Base-by-base conservation (phyloP, 2,888 invertebrate genomes). In the Steinernema carpocapsae region DNA sequence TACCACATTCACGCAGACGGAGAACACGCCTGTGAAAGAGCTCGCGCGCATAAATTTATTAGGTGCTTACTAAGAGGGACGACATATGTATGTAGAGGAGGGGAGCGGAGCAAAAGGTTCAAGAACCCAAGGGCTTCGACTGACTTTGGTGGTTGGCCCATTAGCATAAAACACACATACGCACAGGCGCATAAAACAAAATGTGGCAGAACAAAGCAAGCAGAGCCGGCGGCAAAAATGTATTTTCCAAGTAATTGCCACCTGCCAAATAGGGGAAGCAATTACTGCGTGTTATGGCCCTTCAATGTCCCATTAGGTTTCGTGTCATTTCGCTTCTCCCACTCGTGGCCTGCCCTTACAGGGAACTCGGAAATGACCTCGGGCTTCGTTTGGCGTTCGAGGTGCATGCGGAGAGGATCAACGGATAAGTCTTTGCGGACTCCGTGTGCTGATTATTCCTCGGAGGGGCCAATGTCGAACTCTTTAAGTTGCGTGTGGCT, bases 21-120 rank as follows among this genome's bases (percentile, higher is more conserved):
- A 37, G 37, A 22, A 32, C 32, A 32, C 12, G 64, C n/a, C 17
- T 4, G 64, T 29, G 64, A 32, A 22, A 56, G 56, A 32, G 6
- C 64, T 64, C 64, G 64, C 64, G 64, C 64, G 64, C 64, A 64
- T 64, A 64, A 64, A 32, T 64, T 64, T 64, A 64, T 64, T 64
- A 32, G 64, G 3, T 37, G 32, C 64, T 64, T 64, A 64, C 64
- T 64, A 32, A 64, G 29, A 64, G 64, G 37, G 48, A 19, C 37
- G 64, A 64, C 64, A 64, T 64, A 64, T 64, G 64, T 64, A 64
- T 32, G 64, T 37, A 64, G 64, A 64, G 64, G n/a, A 26, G 56
- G 56, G 17, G 64, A 26, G 64, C 29, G 56, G 43, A 43, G 14
- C 12, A 29, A 64, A 32, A 64, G 64, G 64, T 64, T 64, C 64